phyloP scores from a whole-genome alignment of 2,888 invertebrate species.

The Drosophila vallismaia region DNA sequence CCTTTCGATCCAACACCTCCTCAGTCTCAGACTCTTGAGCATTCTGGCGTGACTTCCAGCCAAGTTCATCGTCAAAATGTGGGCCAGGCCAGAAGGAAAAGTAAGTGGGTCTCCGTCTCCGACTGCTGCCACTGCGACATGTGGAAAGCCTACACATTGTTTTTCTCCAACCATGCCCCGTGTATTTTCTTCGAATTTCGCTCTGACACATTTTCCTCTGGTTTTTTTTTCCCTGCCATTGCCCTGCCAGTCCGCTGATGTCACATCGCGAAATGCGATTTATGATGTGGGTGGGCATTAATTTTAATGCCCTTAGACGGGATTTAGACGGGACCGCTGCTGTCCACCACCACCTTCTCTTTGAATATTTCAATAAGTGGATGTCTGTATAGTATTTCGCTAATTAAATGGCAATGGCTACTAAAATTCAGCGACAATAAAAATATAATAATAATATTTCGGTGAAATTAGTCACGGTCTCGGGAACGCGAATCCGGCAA shows the following conservation, averaged over 20 bases:
- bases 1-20: constrained; percentile 54
- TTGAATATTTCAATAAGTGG: constrained; percentile 3
- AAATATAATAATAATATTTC: constrained; percentile 45
- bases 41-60: constrained; percentile 62
- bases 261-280: constrained; percentile 26
- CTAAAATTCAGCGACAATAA: constrained; percentile 43
- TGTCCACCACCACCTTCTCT: background rate
- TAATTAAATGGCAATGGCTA: constrained; percentile 64
- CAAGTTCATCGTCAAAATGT: constrained; percentile 34
- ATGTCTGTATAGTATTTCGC: constrained; percentile 10
- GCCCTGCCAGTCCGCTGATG: constrained; percentile 5
- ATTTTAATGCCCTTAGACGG: constrained; percentile 58
- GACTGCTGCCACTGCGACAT: constrained; percentile 40
- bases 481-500: constrained; percentile 4
- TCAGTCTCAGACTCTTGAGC: constrained; percentile 38
- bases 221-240: background rate
- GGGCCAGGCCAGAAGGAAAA: constrained; percentile 13
- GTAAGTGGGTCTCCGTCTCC: constrained; percentile 22
- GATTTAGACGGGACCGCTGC: constrained; percentile 35
- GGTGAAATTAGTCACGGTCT: constrained; percentile 61
- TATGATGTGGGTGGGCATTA: constrained; percentile 43
- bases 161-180: constrained; percentile 19
- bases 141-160: constrained; percentile 53
- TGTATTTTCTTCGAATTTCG: constrained; percentile 43
- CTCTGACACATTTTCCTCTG: constrained; percentile 29